These are phyloP conservation scores for Phalacrocorax pelagicus DNA, from an alignment of 2,113 vertebrate genomes.

Conservation along the genomic window DNA sequence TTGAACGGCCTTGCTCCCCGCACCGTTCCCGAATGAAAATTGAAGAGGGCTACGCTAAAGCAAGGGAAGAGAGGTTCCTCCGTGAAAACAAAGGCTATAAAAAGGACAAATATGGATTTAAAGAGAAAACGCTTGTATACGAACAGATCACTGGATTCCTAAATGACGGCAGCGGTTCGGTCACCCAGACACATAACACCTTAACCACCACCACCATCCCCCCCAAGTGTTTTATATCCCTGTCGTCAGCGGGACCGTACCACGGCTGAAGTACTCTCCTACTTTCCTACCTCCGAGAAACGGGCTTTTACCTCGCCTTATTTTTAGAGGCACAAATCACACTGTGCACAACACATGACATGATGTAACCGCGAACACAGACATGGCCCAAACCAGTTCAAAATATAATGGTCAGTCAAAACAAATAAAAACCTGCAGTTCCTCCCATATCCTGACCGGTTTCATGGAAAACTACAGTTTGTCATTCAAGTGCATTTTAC, in stretches of 20 bases:
- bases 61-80: constrained; percentile 12
- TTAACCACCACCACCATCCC: rapidly evolving
- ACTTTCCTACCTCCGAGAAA: constrained; percentile 21
- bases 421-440: constrained; percentile 46
- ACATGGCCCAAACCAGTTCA: constrained; percentile 51
- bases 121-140: background rate
- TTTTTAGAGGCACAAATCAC: constrained; percentile 75
- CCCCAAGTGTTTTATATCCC: rapidly evolving
- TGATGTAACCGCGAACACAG: constrained; percentile 72
- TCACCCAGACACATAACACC: background rate
- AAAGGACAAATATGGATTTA: constrained; percentile 39
- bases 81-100: constrained; percentile 66
- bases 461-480: constrained; percentile 61
- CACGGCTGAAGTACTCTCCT: background rate
- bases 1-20: background rate
- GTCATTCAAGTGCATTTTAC: constrained; percentile 43
- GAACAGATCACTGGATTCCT: rapidly evolving
- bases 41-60: background rate
- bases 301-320: constrained; percentile 66
- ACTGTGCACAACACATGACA: constrained; percentile 69
- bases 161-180: background rate
- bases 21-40: background rate
- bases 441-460: constrained; percentile 42
- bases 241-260: background rate
- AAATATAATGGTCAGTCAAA: constrained; percentile 56